phyloP scores from a whole-genome alignment of 1,140 invertebrate species.

The Geopemphigus sp. region DNA sequence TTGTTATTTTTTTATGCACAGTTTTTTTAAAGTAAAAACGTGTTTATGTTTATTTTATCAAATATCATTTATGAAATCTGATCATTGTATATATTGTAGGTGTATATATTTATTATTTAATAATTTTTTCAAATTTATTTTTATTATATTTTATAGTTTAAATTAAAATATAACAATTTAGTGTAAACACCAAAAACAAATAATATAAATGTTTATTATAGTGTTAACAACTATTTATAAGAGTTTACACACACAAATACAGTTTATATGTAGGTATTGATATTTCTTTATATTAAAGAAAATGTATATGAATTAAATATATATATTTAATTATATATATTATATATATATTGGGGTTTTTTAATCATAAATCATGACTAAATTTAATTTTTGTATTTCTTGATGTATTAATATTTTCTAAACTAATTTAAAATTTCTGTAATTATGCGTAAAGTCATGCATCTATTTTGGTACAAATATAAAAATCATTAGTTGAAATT shows the following conservation, averaged over 20 bases:
- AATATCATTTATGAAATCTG: no score
- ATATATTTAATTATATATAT: no score
- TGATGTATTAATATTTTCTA: background rate
- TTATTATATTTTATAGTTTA: no score
- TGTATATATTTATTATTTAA: no score
- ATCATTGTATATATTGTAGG: no score
- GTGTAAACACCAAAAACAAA: background rate
- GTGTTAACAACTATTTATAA: background rate
- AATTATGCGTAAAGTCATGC: no score
- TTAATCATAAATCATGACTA: background rate
- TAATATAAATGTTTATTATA: background rate
- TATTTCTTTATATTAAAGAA: background rate
- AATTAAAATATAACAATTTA: no score
- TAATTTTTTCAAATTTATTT: no score
- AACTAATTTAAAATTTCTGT: no score
- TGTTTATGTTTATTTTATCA: background rate
- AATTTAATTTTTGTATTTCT: background rate
- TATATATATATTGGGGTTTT: background rate
- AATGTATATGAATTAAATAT: background rate
- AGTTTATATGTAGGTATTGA: background rate
- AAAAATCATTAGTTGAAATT: no score
- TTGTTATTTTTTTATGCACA: background rate
- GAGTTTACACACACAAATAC: no score
- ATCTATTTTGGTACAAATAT: no score
- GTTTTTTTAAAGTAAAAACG: background rate